phyloP scores from a whole-genome alignment of 2,888 invertebrate species.

The Meliscaeva auricollis region DNA sequence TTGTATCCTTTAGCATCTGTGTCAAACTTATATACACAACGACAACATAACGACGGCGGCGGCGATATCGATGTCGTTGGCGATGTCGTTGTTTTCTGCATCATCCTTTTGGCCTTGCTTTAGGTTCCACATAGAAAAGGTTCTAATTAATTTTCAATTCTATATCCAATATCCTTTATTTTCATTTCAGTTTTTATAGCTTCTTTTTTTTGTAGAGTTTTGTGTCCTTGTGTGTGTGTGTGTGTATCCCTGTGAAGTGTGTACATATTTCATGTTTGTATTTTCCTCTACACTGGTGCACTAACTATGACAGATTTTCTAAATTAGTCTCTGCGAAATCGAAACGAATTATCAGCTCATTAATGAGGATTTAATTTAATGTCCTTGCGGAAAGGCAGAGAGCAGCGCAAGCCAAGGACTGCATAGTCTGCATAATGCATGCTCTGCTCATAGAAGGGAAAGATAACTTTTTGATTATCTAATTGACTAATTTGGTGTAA shows the following conservation, averaged over 20 bases:
- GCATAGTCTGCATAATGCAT: slow-evolving; percentile 7
- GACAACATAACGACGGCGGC: background rate
- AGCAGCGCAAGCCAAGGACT: background rate
- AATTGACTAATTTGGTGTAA: slow-evolving; percentile 29
- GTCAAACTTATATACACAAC: slow-evolving; percentile 4
- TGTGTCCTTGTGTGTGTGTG: background rate
- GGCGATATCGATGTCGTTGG: background rate
- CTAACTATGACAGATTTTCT: slow-evolving; percentile 21
- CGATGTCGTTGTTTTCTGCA: background rate
- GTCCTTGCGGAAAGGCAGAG: slow-evolving; percentile 30
- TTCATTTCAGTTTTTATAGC: no score
- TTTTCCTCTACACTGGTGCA: background rate
- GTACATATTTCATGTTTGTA: slow-evolving; percentile 28
- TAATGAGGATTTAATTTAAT: slow-evolving; percentile 43
- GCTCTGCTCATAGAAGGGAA: background rate
- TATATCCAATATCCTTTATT: slow-evolving; percentile 53
- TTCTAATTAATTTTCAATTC: slow-evolving; percentile 72
- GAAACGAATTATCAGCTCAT: slow-evolving; percentile 60
- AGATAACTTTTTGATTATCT: slow-evolving; percentile 24
- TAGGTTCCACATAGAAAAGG: slow-evolving; percentile 14
- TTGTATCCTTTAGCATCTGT: slow-evolving; percentile 30
- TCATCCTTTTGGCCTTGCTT: slow-evolving; percentile 18
- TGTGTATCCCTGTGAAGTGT: background rate
- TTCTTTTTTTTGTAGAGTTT: background rate
- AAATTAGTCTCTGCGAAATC: slow-evolving; percentile 24